Percentiles rank a stretch among this genome's conserved stretches.
Conservation (phyloP, 2,797 vertebrate genomes). For the Balearica regulorum region DNA sequence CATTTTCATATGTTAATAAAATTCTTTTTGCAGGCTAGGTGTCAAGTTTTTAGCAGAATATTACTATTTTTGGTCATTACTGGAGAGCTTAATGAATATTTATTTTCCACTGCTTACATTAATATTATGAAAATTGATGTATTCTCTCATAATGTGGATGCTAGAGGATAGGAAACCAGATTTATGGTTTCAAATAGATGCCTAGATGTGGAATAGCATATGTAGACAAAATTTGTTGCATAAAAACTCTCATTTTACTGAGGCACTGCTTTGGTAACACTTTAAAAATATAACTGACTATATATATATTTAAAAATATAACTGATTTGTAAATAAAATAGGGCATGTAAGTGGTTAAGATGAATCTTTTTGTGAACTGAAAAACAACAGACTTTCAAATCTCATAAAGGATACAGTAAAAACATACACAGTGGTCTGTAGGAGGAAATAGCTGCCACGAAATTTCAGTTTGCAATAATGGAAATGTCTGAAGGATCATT, state of each 20-base stretch:
- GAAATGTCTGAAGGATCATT: background rate
- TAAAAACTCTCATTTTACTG: background rate
- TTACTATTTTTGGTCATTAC: background rate
- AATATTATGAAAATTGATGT: background rate
- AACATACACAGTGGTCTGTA: background rate
- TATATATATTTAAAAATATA: no score
- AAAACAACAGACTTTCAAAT: background rate
- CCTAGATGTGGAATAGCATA: background rate
- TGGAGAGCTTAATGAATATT: background rate
- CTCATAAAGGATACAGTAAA: background rate
- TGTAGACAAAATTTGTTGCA: background rate
- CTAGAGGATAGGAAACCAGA: background rate
- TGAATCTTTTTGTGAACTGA: background rate
- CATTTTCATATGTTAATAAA: conserved; percentile 24
- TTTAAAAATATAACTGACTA: background rate
- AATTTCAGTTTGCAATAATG: background rate
- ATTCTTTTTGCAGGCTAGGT: background rate
- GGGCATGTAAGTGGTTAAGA: background rate
- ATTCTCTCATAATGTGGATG: background rate
- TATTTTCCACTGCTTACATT: conserved; percentile 10
- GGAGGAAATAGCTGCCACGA: background rate
- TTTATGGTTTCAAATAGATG: background rate
- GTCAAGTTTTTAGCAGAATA: background rate
- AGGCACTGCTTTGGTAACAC: background rate
- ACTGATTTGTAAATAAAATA: background rate